Base-by-base conservation (phyloP, 64 coral and sea anemone genomes). In the Dendrophyllia cribrosa region DNA sequence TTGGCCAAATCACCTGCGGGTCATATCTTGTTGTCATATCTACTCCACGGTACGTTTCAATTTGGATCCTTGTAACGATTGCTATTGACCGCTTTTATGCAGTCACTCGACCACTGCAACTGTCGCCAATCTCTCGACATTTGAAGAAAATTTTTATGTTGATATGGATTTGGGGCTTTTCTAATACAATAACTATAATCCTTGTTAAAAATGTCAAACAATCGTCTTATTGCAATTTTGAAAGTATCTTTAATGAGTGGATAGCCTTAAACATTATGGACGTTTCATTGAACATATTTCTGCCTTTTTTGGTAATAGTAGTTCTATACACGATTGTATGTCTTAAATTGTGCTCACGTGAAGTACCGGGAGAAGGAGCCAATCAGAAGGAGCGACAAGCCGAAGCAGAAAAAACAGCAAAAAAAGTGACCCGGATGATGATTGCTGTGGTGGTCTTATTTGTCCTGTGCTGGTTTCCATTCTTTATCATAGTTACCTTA, bases 351-450 rank as follows among this genome's bases (percentile, higher is more conserved):
- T 77, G 75, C 49, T 53, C 51, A 77, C 75, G 75, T 13, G 9
- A 77, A 17, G 75, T 55, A 55, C 75, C 75, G 9, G 51, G 75
- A 58, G 75, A 77, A 77, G 75, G 75, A 77, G 46, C 75, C 49
- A 77, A 24, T 55, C 49, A 77, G 11, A 58, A 77, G 13, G 48
- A 77, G 48, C 50, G 75, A 12, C 75, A 77, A 23, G n/a, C 16
- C 15, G 20, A 77, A 23, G 48, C 51, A 8, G 56, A 58, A 12
- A 55, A 52, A 25, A 58, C 51, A 56, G 75, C 75, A 20, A 77
- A n/a, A 77, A 77, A 77, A 25, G 75, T 77, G 21, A 77, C 75
- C 20, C 75, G 7, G n/a, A 77, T 77, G 75, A 77, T 77, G 75
- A 77, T 77, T 13, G n/a, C 75, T 55, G 9, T 77, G 5, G 49